A percentile compares a stretch with the other conserved stretches of the same genome.
phyloP scores from a whole-genome alignment of 2,797 vertebrate genomes.

The Agapornis canus region DNA sequence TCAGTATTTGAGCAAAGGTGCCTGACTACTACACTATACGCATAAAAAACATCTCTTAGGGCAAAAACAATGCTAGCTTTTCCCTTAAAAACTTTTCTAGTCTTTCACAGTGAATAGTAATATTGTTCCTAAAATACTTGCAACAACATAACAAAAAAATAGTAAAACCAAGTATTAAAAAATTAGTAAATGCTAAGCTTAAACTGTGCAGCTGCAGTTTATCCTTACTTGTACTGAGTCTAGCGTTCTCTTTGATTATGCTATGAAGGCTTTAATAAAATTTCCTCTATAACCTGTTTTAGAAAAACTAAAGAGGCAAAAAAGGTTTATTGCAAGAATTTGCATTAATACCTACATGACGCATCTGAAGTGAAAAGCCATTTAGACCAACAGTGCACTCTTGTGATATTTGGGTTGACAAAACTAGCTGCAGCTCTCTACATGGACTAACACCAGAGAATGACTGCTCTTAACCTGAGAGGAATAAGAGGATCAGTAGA shows the following conservation, averaged over 20 bases:
- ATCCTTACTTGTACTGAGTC: accelerated
- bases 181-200: neutral
- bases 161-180: neutral
- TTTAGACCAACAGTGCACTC: neutral
- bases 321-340: neutral
- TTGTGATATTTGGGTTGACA: neutral
- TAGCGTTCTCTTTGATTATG: neutral
- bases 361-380: neutral
- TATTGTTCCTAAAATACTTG: neutral
- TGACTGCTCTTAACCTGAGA: neutral
- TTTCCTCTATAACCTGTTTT: neutral
- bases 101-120: neutral
- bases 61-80: neutral
- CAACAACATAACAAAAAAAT: neutral
- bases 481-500: neutral
- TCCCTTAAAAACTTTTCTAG: neutral
- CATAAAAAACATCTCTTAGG: accelerated
- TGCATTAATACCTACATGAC: neutral
- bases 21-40: neutral
- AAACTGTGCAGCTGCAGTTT: neutral
- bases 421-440: neutral
- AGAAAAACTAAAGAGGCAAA: neutral
- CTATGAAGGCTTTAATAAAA: neutral
- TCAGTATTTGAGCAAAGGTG: neutral
- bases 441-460: neutral